These are phyloP conservation scores for Volucella inflata DNA, from an alignment of 2,888 invertebrate genomes.

Conservation along the genomic window DNA sequence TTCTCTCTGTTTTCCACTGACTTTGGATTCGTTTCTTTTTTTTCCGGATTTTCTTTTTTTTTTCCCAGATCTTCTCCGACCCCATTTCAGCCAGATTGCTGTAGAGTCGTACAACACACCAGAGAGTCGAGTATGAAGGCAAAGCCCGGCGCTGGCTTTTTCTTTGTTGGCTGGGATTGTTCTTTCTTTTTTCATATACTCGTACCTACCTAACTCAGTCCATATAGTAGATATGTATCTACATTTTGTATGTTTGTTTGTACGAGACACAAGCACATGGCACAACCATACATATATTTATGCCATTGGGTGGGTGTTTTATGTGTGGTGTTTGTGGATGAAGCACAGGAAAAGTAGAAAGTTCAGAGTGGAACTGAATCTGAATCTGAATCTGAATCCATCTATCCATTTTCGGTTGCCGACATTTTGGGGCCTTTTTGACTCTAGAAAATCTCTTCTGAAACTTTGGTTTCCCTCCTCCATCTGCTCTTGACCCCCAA, in stretches of 20 bases:
- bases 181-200: constrained; percentile 33
- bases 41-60: constrained; percentile 10
- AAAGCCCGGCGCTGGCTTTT: constrained; percentile 45
- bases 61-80: constrained; percentile 52
- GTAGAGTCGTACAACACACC: constrained; percentile 20
- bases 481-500: constrained; percentile 29
- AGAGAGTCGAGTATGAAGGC: not conserved
- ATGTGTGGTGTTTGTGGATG: constrained; percentile 6
- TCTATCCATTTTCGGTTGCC: constrained; percentile 64
- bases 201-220: not conserved
- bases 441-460: constrained; percentile 52
- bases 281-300: not conserved
- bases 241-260: too few relatives aligned
- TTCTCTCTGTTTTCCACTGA: constrained; percentile 30
- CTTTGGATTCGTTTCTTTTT: not conserved
- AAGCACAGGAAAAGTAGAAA: constrained; percentile 60
- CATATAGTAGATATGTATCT: too few relatives aligned
- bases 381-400: constrained; percentile 11
- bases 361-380: constrained; percentile 56
- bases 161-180: constrained; percentile 70
- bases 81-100: constrained; percentile 47
- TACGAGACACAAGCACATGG: constrained; percentile 33
- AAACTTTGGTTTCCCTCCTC: constrained; percentile 8
- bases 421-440: constrained; percentile 70
- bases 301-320: constrained; percentile 59